Percentiles rank a stretch among this genome's conserved stretches.
These are phyloP conservation scores for Galbula dea DNA, from an alignment of 2,113 vertebrate genomes.

Conservation along the genomic window DNA sequence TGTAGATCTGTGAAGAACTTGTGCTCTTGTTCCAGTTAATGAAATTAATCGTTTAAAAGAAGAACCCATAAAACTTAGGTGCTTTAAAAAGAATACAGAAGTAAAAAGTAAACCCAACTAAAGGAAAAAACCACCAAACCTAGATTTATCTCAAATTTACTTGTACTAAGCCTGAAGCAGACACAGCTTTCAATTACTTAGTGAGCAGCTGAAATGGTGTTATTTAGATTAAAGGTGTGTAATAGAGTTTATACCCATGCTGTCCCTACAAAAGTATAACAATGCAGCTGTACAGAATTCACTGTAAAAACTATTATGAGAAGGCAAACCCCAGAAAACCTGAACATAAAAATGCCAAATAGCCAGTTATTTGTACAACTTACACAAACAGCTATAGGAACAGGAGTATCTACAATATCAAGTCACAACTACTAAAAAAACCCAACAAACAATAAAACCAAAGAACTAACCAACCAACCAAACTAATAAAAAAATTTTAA, in stretches of 20 bases:
- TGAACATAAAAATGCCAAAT: neutral
- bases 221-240: neutral
- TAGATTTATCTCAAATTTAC: neutral
- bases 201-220: neutral
- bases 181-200: neutral
- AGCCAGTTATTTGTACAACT: neutral
- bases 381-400: neutral
- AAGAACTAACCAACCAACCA: too few relatives aligned
- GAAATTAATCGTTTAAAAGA: neutral
- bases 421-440: neutral
- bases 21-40: neutral
- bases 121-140: neutral
- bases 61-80: neutral
- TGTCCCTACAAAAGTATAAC: neutral
- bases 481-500: too few relatives aligned
- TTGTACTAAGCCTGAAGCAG: neutral
- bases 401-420: neutral
- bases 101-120: neutral
- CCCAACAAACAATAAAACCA: too few relatives aligned
- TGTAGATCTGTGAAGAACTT: neutral
- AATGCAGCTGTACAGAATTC: fast-evolving
- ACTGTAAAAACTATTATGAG: neutral
- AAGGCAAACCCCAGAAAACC: neutral
- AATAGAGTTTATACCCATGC: neutral
- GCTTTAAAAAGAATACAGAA: neutral